These are phyloP conservation scores for Nylanderia fulva DNA, from an alignment of 1,140 invertebrate species.

Conservation along the genomic window DNA sequence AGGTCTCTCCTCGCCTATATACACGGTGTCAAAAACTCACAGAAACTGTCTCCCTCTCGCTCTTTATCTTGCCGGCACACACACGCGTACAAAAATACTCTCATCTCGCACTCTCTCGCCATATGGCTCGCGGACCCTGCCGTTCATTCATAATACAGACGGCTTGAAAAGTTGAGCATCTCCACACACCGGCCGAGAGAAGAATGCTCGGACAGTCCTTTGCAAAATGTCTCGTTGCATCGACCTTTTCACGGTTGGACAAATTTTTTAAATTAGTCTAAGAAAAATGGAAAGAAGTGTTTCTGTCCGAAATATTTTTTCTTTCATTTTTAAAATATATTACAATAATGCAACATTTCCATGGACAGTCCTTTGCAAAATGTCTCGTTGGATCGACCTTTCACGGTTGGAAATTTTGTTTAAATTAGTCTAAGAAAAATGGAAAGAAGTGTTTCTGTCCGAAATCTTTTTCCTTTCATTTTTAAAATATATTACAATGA, in stretches of 20 bases:
- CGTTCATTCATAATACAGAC: slow-evolving; percentile 75
- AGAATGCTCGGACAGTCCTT: slow-evolving; percentile 39
- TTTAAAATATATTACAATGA: no score
- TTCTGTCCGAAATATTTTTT: no score
- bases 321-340: no score
- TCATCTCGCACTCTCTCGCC: slow-evolving; percentile 47
- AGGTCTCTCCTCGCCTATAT: slow-evolving; percentile 24
- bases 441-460: slow-evolving; percentile 1
- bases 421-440: neutral
- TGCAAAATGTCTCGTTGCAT: slow-evolving; percentile 27
- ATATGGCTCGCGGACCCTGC: slow-evolving; percentile 66
- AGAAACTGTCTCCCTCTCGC: neutral
- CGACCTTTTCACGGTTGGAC: slow-evolving; percentile 1
- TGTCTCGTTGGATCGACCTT: neutral
- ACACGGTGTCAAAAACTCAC: neutral
- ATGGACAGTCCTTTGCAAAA: slow-evolving; percentile 55
- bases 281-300: neutral
- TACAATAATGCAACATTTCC: no score
- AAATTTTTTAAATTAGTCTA: slow-evolving; percentile 26
- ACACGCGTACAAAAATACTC: slow-evolving; percentile 20
- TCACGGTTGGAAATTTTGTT: slow-evolving; percentile 11
- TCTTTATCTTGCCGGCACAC: neutral
- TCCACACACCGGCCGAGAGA: slow-evolving; percentile 12
- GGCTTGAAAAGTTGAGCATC: slow-evolving; percentile 61
- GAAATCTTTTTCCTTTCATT: no score